A percentile compares a stretch with the other conserved stretches of the same genome.
Conservation (phyloP, 2,797 vertebrate genomes). For the Neoniphon sammara region DNA sequence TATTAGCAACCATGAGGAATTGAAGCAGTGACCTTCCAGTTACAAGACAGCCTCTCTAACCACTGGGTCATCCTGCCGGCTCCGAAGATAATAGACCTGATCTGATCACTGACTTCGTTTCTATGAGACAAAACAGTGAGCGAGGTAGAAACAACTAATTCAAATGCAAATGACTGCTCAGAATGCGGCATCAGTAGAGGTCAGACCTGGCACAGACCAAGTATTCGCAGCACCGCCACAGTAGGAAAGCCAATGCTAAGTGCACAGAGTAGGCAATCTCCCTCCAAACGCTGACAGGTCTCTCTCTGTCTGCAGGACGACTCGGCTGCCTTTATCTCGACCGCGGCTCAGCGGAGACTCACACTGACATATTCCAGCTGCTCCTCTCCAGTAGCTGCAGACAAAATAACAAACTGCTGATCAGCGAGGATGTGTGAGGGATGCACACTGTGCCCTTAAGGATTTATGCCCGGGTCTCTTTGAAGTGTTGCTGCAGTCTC, state of each 20-base stretch:
- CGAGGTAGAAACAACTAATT: constrained; percentile 29
- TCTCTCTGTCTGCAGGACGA: constrained; percentile 50
- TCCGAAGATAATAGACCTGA: constrained; percentile 17
- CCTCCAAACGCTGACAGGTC: constrained; percentile 53
- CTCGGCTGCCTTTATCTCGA: constrained; percentile 48
- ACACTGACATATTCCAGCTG: constrained; percentile 65
- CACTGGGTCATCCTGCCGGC: constrained; percentile 5
- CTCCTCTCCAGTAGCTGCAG: constrained; percentile 47
- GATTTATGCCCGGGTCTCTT: constrained; percentile 71
- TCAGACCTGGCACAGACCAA: constrained; percentile 43
- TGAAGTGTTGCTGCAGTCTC: constrained; percentile 72
- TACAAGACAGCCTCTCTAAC: constrained; percentile 1
- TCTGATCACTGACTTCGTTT: constrained; percentile 23
- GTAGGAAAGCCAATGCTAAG: constrained; percentile 50
- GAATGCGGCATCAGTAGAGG: constrained; percentile 39
- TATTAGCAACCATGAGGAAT: not conserved
- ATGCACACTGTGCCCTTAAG: constrained; percentile 65
- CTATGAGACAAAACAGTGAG: constrained; percentile 11
- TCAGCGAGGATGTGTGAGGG: constrained; percentile 48
- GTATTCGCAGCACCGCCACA: constrained; percentile 26
- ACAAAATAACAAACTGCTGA: constrained; percentile 70
- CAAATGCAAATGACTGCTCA: constrained; percentile 59
- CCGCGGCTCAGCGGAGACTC: constrained; percentile 48
- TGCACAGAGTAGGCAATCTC: constrained; percentile 37
- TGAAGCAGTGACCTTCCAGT: constrained; percentile 27